Evolutionary conservation across 1,140 invertebrate genomes (phyloP).

Genomic region (Probaryconus sp.): DNA sequence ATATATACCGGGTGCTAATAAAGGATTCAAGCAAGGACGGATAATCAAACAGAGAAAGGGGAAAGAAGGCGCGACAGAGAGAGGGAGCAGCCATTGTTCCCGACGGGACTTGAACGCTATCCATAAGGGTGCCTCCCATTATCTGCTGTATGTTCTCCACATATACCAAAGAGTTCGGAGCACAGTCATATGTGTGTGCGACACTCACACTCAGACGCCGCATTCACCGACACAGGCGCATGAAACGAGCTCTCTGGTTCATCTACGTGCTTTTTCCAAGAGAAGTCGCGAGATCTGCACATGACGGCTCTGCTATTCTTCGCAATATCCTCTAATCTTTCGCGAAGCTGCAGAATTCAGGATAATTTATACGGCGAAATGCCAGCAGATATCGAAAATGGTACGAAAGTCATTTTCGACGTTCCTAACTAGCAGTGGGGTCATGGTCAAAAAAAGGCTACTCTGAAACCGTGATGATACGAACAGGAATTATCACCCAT

Average conservation of each 20-base stretch:
- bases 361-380: slow-evolving; percentile 63
- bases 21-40: slow-evolving; percentile 76
- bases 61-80: slow-evolving; percentile 43
- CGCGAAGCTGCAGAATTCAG: slow-evolving; percentile 66
- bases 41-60: slow-evolving; percentile 52
- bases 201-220: neutral
- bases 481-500: neutral
- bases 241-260: slow-evolving; percentile 49
- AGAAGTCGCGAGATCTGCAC: slow-evolving; percentile 43
- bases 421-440: slow-evolving; percentile 24
- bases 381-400: slow-evolving; percentile 45
- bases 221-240: slow-evolving; percentile 51
- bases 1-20: slow-evolving; percentile 69
- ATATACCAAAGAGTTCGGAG: slow-evolving; percentile 19
- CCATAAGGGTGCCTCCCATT: slow-evolving; percentile 74
- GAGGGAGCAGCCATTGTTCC: slow-evolving; percentile 70
- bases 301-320: slow-evolving; percentile 58
- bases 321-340: slow-evolving; percentile 69
- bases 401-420: slow-evolving; percentile 54
- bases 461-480: neutral
- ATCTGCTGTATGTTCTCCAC: slow-evolving; percentile 64
- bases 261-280: slow-evolving; percentile 23
- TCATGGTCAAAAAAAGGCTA: slow-evolving; percentile 10
- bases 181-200: neutral
- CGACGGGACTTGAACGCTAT: slow-evolving; percentile 70